Percentiles rank a stretch among this genome's conserved stretches.
Conservation (phyloP, 2,113 vertebrate genomes). For the Tupaia chinensis region DNA sequence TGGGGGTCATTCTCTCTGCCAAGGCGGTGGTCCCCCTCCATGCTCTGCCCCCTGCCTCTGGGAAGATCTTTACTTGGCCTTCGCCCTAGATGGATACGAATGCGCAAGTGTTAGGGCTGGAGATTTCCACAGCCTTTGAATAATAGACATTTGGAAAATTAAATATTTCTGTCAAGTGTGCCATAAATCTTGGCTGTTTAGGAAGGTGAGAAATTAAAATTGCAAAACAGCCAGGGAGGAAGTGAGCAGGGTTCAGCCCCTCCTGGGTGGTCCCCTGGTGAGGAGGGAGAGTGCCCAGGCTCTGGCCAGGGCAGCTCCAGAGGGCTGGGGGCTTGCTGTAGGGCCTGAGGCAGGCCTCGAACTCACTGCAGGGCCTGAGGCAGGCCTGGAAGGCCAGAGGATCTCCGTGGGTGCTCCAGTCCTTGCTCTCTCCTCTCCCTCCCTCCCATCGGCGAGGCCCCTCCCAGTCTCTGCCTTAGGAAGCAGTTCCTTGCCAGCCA, state of each 20-base stretch:
- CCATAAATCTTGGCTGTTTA: conserved; percentile 84
- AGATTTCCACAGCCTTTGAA: conserved; percentile 64
- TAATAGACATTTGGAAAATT: conserved; percentile 83
- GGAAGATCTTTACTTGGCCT: conserved; percentile 62
- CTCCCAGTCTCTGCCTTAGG: neutral
- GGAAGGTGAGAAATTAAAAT: conserved; percentile 87
- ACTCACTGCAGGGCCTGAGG: neutral
- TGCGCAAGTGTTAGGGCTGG: conserved; percentile 58
- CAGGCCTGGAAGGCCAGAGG: neutral
- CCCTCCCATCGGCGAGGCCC: neutral
- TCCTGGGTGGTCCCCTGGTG: conserved; percentile 59
- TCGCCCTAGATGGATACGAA: conserved; percentile 56
- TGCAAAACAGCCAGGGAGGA: conserved; percentile 78
- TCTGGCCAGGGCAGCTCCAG: neutral
- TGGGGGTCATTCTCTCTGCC: neutral
- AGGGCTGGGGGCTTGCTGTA: neutral
- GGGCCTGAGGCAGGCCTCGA: neutral
- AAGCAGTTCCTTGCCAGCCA: neutral
- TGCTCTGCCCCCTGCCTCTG: neutral
- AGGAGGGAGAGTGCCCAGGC: neutral
- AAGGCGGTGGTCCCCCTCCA: neutral
- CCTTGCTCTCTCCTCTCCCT: neutral
- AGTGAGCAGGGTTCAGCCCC: neutral
- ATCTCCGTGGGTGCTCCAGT: neutral
- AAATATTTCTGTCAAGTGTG: conserved; percentile 83